Evolutionary conservation across 2,113 vertebrate species (phyloP), one percentile per base, ranked within the genome.

Genomic region (Balaenoptera acutorostrata): DNA sequence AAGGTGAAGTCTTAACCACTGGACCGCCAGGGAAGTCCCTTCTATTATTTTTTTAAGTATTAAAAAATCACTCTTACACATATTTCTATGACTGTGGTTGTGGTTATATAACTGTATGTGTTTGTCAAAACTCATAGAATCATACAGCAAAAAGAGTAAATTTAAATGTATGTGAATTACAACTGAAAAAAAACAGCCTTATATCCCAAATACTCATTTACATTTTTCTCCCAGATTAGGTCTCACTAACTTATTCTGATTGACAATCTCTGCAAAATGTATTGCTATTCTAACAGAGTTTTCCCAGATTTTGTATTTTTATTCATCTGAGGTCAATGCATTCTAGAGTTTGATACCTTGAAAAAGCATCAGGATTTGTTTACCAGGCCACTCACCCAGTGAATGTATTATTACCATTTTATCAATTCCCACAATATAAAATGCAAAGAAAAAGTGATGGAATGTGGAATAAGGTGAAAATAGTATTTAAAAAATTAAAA

Each of bases 251-350:
- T 52, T 80, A 92, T 68, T 88, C 68, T 96, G 52, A 86, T 12
- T 88, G 41, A 80, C 2, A 87, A 84, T 95, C 81, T 89, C 77
- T 94, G 14, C 31, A 97, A 91, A 90, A 74, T 27, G 29, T 46
- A 90, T 20, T 88, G 55, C 39, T 96, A 69, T 15, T 84, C 41
- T 91, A 96, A 81, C 21, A 2, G 3, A 39, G 2, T 78, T 92
- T 86, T 75, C 29, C 74, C 7, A 69, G 15, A 87, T 88, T 95
- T 95, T 69, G 36, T 68, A 80, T 83, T 96, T 92, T 97, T 82
- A 83, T 91, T 89, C 21, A 82, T 17, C 6, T 33, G 33, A 95
- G 4, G 6, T 63, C 66, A 92, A 71, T 27, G 33, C n/a, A 80
- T 55, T 84, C 77, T 82, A 92, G 41, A 33, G n/a, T 81, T 52